These are phyloP conservation scores for Drosophila paulistorum DNA, from an alignment of 1,140 invertebrate genomes.

Conservation along the genomic window DNA sequence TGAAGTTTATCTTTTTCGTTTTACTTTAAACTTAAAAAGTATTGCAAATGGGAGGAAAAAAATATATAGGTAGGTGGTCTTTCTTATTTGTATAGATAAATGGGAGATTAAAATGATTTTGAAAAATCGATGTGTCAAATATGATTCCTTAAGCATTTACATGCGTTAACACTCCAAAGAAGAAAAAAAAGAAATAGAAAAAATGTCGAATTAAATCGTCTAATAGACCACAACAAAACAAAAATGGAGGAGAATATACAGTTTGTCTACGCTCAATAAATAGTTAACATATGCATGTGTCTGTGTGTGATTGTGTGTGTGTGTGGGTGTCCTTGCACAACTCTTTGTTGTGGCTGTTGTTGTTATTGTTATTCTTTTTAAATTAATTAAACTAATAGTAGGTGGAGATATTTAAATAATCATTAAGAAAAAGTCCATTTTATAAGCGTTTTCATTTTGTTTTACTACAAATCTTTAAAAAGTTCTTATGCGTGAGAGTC, in stretches of 20 bases:
- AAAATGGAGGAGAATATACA: background rate
- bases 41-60: slow-evolving; percentile 30
- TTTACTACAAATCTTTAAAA: slow-evolving; percentile 55
- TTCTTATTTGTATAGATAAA: slow-evolving; percentile 26
- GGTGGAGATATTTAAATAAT: slow-evolving; percentile 44
- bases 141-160: slow-evolving; percentile 4
- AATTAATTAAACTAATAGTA: slow-evolving; percentile 52
- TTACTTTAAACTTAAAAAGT: slow-evolving; percentile 25
- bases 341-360: slow-evolving; percentile 19
- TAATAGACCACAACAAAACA: slow-evolving; percentile 10
- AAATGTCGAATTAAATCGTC: background rate
- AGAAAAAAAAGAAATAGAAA: too few relatives aligned
- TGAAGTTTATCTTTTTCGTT: slow-evolving; percentile 33
- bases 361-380: slow-evolving; percentile 14
- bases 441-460: slow-evolving; percentile 74
- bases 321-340: slow-evolving; percentile 20
- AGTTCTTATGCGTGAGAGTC: slow-evolving; percentile 14
- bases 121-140: background rate
- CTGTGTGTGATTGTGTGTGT: slow-evolving; percentile 19
- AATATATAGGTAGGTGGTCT: slow-evolving; percentile 42
- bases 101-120: background rate
- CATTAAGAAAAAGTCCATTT: slow-evolving; percentile 73
- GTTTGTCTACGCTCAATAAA: slow-evolving; percentile 42
- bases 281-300: slow-evolving; percentile 51
- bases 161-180: background rate